A percentile compares a stretch with the other conserved stretches of the same genome.
Evolutionary conservation across 2,113 vertebrate genomes (phyloP).

Genomic region (Pogonocichla stellata): DNA sequence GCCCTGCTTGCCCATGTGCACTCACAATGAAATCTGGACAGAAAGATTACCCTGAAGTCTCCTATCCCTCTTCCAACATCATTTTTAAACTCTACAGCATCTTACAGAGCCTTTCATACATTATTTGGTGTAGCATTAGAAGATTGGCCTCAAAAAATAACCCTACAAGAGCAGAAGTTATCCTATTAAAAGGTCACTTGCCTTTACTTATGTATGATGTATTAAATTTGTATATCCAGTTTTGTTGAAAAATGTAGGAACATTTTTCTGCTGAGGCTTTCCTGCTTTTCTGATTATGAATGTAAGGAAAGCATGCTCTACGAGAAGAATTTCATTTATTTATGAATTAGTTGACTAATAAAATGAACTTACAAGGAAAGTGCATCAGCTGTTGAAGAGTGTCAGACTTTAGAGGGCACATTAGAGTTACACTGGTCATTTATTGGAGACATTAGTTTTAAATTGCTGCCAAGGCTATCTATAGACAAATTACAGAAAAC

Average conservation of each 20-base stretch:
- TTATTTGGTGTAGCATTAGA: background rate
- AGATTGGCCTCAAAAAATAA: background rate
- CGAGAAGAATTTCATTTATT: constrained; percentile 26
- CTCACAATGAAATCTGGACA: background rate
- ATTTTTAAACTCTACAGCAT: background rate
- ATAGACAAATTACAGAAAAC: background rate
- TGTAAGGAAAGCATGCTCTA: background rate
- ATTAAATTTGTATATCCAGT: constrained; percentile 17
- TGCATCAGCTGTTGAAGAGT: background rate
- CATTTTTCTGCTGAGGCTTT: constrained; percentile 3
- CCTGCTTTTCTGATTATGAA: constrained; percentile 8
- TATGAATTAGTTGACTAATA: constrained; percentile 60
- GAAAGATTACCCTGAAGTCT: background rate
- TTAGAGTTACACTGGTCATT: constrained; percentile 17
- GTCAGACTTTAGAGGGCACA: constrained; percentile 31
- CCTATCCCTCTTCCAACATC: background rate
- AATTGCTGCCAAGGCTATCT: constrained; percentile 40
- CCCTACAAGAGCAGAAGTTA: background rate
- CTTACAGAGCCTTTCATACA: background rate
- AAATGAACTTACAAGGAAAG: constrained; percentile 38
- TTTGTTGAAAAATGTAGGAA: constrained; percentile 18
- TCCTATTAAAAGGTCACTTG: constrained; percentile 36
- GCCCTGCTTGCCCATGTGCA: background rate
- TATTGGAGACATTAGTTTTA: constrained; percentile 1
- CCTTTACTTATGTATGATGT: constrained; percentile 21